Base-by-base conservation (phyloP, 1,140 invertebrate genomes). In the Zaprionus africanus region DNA sequence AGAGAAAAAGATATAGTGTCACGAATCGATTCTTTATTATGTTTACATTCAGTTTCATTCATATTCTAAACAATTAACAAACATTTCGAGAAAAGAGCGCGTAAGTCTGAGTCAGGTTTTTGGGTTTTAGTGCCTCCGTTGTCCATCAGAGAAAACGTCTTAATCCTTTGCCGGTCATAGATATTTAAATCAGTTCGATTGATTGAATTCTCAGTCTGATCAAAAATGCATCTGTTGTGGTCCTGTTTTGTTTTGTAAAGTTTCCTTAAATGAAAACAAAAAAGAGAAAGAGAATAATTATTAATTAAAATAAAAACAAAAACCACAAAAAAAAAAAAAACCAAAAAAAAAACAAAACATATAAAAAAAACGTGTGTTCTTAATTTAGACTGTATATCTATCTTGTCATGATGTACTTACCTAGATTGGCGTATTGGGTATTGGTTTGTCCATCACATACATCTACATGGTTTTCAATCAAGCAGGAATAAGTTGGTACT, bases 161-260 rank as follows among this genome's bases (percentile, higher is more conserved):
- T 84, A 76, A 76, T 90, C 54, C 64, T 88, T 84, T 84, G 78
- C 81, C 84, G 69, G 67, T 78, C 85, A 84, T 76, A 53, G 82
- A 77, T 78, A 83, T 9, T 11, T 76, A 54, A 86, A 78, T 81
- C 85, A 84, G 84, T 87, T 87, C 56, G 78, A 84, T 87, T 87
- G 68, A 76, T 81, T 84, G 1, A 34, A 34, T 34, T 34, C 31
- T 87, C 73, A 74, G 79, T 90, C 81, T 76, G 75, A 90, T 85
- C 86, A 34, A 79, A 88, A 60, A 81, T 79, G 85, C 85, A 90
- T 90, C 85, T 90, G 85, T 90, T 90, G 85, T 90, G 85, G 85
- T 90, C 86, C 85, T 90, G 85, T 90, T 91, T 88, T 88, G 84
- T 91, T 91, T 91, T 91, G 88, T 91, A 91, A 88, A 91, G 88